A percentile compares a stretch with the other conserved stretches of the same genome.
These are phyloP conservation scores for Aleiodes sp. DNA, from an alignment of 1,140 invertebrate genomes.

Conservation along the genomic window DNA sequence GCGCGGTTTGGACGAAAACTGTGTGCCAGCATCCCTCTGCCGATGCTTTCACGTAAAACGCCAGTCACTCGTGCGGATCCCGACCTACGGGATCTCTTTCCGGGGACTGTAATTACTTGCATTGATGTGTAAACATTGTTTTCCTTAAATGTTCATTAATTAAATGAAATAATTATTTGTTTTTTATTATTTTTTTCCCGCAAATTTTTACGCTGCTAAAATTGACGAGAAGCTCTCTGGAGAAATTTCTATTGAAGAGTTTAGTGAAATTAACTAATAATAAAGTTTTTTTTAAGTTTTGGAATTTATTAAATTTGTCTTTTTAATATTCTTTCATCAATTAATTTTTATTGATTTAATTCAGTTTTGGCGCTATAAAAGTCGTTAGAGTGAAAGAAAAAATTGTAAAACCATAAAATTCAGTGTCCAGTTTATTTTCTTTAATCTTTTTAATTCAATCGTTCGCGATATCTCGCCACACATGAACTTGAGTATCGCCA, in stretches of 20 bases:
- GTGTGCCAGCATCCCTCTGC: conserved; percentile 60
- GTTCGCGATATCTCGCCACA: conserved; percentile 36
- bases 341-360: too few species aligned
- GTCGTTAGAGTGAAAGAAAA: neutral
- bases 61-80: conserved; percentile 62
- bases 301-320: too few species aligned
- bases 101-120: neutral
- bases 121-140: neutral
- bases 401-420: too few species aligned
- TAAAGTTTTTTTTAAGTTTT: too few species aligned
- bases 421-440: neutral
- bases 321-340: too few species aligned
- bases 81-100: conserved; percentile 53
- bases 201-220: neutral
- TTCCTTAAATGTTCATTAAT: too few species aligned
- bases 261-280: too few species aligned
- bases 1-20: conserved; percentile 60
- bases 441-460: conserved; percentile 4
- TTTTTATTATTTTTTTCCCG: neutral
- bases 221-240: too few species aligned
- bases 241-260: too few species aligned
- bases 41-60: conserved; percentile 47
- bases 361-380: too few species aligned
- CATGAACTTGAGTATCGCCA: conserved; percentile 40
- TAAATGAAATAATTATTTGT: too few species aligned